Conservation (phyloP, 1,140 invertebrate genomes). For the Trichonephila inaurata region DNA sequence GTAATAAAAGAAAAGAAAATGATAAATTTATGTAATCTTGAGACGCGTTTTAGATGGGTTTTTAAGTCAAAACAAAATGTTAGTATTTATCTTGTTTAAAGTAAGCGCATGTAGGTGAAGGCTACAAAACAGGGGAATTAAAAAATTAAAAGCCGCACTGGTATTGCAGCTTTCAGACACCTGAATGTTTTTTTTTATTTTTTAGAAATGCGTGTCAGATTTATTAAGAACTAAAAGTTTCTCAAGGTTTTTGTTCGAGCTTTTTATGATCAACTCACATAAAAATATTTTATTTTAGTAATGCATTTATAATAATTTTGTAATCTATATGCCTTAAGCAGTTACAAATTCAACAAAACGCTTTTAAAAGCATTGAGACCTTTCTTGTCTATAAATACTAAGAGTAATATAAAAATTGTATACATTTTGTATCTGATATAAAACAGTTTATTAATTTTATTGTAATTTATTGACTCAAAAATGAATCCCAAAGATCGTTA, state of each 20-base stretch:
- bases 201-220: background rate
- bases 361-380: no score
- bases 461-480: no score
- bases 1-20: background rate
- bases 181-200: background rate
- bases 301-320: no score
- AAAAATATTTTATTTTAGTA: no score
- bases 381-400: no score
- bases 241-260: background rate
- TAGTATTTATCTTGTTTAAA: background rate
- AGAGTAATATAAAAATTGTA: no score
- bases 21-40: conserved; percentile 18
- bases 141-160: background rate
- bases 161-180: background rate
- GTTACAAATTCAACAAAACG: no score
- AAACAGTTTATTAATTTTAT: no score
- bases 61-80: conserved; percentile 2
- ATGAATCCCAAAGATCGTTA: no score
- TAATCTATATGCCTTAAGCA: no score
- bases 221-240: background rate
- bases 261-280: no score
- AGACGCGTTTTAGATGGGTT: conserved; percentile 13
- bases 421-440: no score
- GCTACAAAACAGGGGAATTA: background rate
- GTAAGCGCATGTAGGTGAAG: background rate